These are phyloP conservation scores for Callaeas wilsoni DNA, from an alignment of 2,113 vertebrate species.

Conservation along the genomic window DNA sequence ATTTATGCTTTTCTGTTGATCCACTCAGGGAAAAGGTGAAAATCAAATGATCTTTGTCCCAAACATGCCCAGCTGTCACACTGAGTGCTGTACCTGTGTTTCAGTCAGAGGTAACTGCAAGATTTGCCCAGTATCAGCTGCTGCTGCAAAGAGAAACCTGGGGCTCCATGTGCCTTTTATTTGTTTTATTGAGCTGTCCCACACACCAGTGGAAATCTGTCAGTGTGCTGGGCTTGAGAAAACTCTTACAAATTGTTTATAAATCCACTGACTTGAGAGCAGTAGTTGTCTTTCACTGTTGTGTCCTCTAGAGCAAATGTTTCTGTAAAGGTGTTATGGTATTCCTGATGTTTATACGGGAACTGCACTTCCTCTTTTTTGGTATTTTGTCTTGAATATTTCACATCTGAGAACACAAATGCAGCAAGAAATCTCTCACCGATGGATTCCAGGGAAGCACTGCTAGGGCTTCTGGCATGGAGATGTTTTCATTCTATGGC, in stretches of 20 bases:
- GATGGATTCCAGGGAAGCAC: not conserved
- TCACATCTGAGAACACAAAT: not conserved
- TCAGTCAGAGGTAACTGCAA: not conserved
- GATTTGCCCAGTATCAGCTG: not conserved
- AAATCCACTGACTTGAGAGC: not conserved
- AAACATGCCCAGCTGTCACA: too few relatives aligned
- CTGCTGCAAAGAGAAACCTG: not conserved
- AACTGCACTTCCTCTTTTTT: not conserved
- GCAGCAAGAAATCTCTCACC: not conserved
- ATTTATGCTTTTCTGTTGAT: not conserved
- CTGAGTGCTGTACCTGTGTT: not conserved
- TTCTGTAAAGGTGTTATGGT: not conserved
- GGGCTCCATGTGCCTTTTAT: not conserved
- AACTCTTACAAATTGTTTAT: not conserved
- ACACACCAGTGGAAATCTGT: not conserved
- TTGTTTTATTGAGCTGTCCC: not conserved
- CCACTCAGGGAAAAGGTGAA: not conserved
- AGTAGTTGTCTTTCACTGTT: not conserved
- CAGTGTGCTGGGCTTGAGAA: not conserved
- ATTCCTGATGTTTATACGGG: not conserved
- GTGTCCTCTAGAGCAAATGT: not conserved
- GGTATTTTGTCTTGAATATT: not conserved
- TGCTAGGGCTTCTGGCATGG: not conserved
- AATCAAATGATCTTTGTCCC: not conserved
- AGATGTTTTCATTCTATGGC: not conserved